Evolutionary conservation across 2,113 vertebrate genomes (phyloP).

Genomic region (Apaloderma vittatum): DNA sequence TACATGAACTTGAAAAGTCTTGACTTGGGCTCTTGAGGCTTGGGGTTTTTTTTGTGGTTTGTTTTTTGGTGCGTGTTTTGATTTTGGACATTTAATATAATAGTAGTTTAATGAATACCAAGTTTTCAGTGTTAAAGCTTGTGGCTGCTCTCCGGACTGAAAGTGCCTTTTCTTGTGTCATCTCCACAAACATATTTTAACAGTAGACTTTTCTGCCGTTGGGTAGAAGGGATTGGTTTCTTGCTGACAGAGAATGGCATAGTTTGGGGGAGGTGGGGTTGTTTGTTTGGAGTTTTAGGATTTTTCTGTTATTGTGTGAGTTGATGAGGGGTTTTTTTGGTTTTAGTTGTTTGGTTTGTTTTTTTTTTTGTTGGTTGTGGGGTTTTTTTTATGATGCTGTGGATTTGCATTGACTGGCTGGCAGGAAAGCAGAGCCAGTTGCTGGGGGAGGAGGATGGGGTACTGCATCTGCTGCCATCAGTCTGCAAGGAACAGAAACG

Average conservation of each 20-base stretch:
- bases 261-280: not conserved
- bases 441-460: not conserved
- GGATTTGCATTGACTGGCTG: conserved; percentile 25
- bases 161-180: conserved; percentile 61
- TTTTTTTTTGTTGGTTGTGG: too few relatives aligned
- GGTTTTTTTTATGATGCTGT: not conserved
- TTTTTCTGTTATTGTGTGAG: too few relatives aligned
- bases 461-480: conserved; percentile 76
- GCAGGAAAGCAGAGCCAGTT: conserved; percentile 65
- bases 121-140: not conserved
- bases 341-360: not conserved
- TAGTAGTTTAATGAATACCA: conserved; percentile 20
- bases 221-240: not conserved
- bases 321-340: too few relatives aligned
- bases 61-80: not conserved
- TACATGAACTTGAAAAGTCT: conserved; percentile 29
- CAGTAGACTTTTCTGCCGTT: not conserved
- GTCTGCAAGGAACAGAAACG: conserved; percentile 47
- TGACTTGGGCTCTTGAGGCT: not conserved
- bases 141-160: conserved; percentile 63
- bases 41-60: not conserved
- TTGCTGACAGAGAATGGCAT: not conserved
- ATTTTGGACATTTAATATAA: not conserved
- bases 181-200: conserved; percentile 53
- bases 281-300: not conserved